A percentile compares a stretch with the other conserved stretches of the same genome.
phyloP scores from a whole-genome alignment of 1,140 invertebrate genomes.

The Goniozus legneri region DNA sequence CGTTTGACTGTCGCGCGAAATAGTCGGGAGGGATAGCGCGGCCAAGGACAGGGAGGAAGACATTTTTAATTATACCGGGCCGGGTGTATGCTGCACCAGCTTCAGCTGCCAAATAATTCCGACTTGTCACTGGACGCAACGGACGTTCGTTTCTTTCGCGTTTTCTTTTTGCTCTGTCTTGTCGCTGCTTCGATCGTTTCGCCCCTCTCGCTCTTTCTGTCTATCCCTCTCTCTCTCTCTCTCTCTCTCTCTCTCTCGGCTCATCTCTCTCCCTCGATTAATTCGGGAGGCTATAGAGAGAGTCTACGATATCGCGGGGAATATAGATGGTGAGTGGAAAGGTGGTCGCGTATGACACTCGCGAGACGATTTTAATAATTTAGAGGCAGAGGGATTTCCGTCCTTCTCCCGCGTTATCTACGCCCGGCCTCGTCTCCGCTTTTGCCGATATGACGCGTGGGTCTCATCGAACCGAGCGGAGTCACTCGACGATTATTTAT shows the following conservation, averaged over 20 bases:
- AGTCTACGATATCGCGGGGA: too few relatives aligned
- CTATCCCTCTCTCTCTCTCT: too few relatives aligned
- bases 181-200: too few relatives aligned
- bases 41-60: slow-evolving; percentile 33
- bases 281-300: too few relatives aligned
- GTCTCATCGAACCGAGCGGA: not conserved
- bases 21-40: not conserved
- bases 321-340: slow-evolving; percentile 5
- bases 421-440: slow-evolving; percentile 6
- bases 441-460: slow-evolving; percentile 12
- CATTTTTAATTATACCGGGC: slow-evolving; percentile 48
- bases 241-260: not conserved
- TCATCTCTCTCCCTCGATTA: slow-evolving; percentile 1
- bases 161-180: slow-evolving; percentile 4
- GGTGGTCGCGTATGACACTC: slow-evolving; percentile 21
- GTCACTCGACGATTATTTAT: slow-evolving; percentile 43
- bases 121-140: slow-evolving; percentile 29
- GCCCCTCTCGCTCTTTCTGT: too few relatives aligned
- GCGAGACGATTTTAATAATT: slow-evolving; percentile 36
- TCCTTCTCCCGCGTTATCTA: slow-evolving; percentile 15
- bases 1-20: slow-evolving; percentile 26
- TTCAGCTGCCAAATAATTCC: slow-evolving; percentile 47
- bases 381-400: slow-evolving; percentile 22
- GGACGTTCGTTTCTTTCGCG: slow-evolving; percentile 2
- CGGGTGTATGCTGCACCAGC: slow-evolving; percentile 29